Base-by-base conservation (phyloP, 2,888 invertebrate genomes). In the Mantis religiosa region DNA sequence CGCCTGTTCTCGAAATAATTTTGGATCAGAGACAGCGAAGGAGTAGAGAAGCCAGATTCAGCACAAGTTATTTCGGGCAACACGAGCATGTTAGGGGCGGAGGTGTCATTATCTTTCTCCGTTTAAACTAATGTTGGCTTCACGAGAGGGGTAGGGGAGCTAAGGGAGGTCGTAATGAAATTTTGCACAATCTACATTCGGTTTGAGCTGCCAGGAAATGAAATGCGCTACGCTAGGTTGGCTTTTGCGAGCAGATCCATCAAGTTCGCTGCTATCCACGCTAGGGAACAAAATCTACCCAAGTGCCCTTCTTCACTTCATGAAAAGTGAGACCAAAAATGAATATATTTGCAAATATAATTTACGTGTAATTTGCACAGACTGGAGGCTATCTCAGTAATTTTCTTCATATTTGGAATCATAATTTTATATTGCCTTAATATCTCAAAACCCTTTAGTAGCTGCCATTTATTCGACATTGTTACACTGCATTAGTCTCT, bases 191-290 rank as follows among this genome's bases (percentile, higher is more conserved):
- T 85, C 47, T 85, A 47, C 85, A 47, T 85, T 85, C 85, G 28
- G 87, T 30, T 71, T 81, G 87, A 86, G 71, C 71, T 86, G 54
- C 14, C 87, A 87, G 87, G 87, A 87, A 87, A 87, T 87, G 87
- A 87, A 87, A 87, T 87, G 87, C 87, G 81, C 87, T 87, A 86
- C 87, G 87, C 47, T 82, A 82, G 87, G 87, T 82, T 87, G 87
- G 30, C 8, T 71, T 71, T 86, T 86, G 34, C 54, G 86, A 86
- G 86, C 81, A 86, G 86, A 86, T 87, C 82, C 87, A 87, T 87
- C 87, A 87, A 87, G 30, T 28, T 14, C 54, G 25, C 25, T 71
- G 54, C 54, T 20, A 71, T 25, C 54, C 20, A 2, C 20, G 54
- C 54, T 7, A 54, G 1, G 25, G 15, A 71, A 71, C 54, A 71